phyloP scores from a whole-genome alignment of 2,113 vertebrate genomes.

The Polypterus senegalus region DNA sequence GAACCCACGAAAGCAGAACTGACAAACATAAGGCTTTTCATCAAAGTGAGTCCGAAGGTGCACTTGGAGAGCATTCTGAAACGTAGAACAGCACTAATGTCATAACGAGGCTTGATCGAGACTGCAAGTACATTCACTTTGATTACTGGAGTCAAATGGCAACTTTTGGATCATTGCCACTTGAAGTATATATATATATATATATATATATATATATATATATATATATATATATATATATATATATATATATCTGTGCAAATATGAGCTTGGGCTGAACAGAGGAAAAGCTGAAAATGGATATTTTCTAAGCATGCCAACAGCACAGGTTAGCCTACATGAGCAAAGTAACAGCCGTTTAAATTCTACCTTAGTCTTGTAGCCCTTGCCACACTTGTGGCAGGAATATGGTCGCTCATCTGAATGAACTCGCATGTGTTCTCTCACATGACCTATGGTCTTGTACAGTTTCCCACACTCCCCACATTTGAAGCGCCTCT shows the following conservation, averaged over 20 bases:
- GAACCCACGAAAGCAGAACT: constrained; percentile 79
- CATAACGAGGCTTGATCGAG: not conserved
- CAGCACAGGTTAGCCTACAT: not conserved
- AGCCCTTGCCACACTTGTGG: constrained; percentile 75
- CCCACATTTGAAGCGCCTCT: constrained; percentile 86
- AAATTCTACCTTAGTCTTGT: constrained; percentile 82
- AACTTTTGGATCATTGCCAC: too few relatives aligned
- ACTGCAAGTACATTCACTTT: too few relatives aligned
- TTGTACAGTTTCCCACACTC: constrained; percentile 96
- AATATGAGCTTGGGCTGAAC: not conserved
- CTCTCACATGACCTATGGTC: constrained; percentile 85
- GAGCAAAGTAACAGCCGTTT: not conserved
- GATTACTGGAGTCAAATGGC: too few relatives aligned
- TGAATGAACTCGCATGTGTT: constrained; percentile 86
- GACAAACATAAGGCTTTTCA: constrained; percentile 79
- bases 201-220: not conserved
- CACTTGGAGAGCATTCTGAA: constrained; percentile 87
- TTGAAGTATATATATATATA: not conserved
- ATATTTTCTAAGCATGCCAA: too few relatives aligned
- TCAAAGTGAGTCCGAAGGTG: constrained; percentile 85
- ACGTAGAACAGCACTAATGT: not conserved
- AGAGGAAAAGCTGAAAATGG: too few relatives aligned
- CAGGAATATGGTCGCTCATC: constrained; percentile 84
- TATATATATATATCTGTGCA: not conserved
- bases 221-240: not conserved